Evolutionary conservation across 2,113 vertebrate species (phyloP), one percentile per base, ranked within the genome.

Genomic region (Pseudolaguvia tuberculata): DNA sequence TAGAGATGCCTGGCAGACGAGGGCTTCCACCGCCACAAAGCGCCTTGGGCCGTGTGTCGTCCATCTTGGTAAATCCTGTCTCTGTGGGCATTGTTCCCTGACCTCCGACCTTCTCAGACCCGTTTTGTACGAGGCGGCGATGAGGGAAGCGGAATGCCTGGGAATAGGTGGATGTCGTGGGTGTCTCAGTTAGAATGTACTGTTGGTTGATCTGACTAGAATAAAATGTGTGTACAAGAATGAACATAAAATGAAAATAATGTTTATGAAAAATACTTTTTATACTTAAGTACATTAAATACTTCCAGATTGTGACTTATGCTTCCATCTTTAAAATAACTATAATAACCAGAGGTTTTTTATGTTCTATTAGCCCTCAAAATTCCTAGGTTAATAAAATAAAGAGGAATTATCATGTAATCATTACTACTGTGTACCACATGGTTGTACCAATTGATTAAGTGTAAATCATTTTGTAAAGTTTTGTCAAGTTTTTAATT

Each of bases 21-120:
- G 79, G 53, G 65, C 50, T 66, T 72, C 72, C 58, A 35, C 48
- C 23, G 48, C 58, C 52, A 67, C 72, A 72, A 72, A 76, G 45
- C 27, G 70, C 74, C 79, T 52, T 17, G 51, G 79, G 79, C 70
- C 79, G 42, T 58, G 78, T 72, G 74, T 73, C 70, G 63, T 80
- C 79, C 79, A 77, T 80, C 79, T 72, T 69, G 70, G 79, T 73
- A 77, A 77, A 76, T 45, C 74, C 65, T 67, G 55, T 73, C 50
- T 80, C 79, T 80, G 76, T 53, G 77, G 79, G 74, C 74, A 73
- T 80, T 80, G 79, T 80, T 77, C 74, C 27, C 25, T 70, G 79
- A 80, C 79, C 79, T 77, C 67, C 72, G 66, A 72, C 79, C 79
- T 62, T 68, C 57, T 29, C 47, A 35, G 73, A 51, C 74, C 67